Percentiles rank a stretch among this genome's conserved stretches.
phyloP scores from a whole-genome alignment of 37 sponge, comb jelly and placozoan genomes.

The Ianthella basta region DNA sequence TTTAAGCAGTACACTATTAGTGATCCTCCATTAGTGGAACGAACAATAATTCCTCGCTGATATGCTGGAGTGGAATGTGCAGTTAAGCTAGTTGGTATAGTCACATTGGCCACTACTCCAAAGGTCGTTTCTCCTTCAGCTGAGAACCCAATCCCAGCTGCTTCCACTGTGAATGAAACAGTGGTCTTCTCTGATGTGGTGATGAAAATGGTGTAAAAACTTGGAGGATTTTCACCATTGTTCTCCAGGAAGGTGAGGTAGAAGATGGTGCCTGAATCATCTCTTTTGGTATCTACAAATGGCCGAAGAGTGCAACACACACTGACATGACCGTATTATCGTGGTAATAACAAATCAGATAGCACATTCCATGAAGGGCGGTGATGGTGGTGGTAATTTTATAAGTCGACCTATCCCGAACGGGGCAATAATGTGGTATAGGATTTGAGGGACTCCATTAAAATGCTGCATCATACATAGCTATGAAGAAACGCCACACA shows the following conservation, averaged over 20 bases:
- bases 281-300: too few relatives aligned
- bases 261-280: background rate
- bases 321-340: too few relatives aligned
- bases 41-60: background rate
- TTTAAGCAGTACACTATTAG: constrained; percentile 39
- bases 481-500: too few relatives aligned
- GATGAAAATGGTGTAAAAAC: constrained; percentile 1
- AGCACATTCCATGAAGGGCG: too few relatives aligned
- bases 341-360: too few relatives aligned
- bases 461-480: too few relatives aligned
- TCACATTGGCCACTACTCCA: constrained; percentile 7
- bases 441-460: too few relatives aligned
- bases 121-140: background rate
- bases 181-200: background rate
- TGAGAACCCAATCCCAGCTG: constrained; percentile 9
- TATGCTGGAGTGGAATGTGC: background rate
- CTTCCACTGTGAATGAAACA: background rate
- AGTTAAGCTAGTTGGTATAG: background rate
- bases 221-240: background rate
- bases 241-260: background rate
- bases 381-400: too few relatives aligned
- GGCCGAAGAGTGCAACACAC: too few relatives aligned
- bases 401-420: too few relatives aligned
- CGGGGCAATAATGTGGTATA: too few relatives aligned
- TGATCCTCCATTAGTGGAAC: background rate